Percentiles rank a stretch among this genome's conserved stretches.
phyloP scores from a whole-genome alignment of 92 coral and sea anemone genomes.

The Diadumene lineata region DNA sequence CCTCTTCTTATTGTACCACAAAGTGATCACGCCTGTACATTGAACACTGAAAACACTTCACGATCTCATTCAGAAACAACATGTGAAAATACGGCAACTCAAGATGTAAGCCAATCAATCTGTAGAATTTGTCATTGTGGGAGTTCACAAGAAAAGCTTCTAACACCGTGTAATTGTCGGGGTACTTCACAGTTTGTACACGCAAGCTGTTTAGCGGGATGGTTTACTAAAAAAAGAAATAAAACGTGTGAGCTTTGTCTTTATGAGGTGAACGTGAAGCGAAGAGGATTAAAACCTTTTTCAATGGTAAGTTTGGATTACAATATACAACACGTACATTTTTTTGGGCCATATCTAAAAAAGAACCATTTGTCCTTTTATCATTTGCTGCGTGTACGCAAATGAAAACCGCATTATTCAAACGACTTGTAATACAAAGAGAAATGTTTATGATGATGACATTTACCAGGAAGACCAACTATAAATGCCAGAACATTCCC shows the following conservation, averaged over 20 bases:
- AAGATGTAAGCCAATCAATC: slow-evolving; percentile 17
- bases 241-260: slow-evolving; percentile 53
- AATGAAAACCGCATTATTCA: too few relatives aligned
- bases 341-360: too few relatives aligned
- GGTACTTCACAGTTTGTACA: slow-evolving; percentile 65
- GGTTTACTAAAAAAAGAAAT: slow-evolving; percentile 47
- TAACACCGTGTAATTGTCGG: slow-evolving; percentile 67
- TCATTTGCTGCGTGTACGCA: too few relatives aligned
- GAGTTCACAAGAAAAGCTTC: slow-evolving; percentile 46
- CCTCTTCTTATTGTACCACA: neutral
- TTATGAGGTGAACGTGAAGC: slow-evolving; percentile 48
- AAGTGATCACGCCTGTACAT: neutral
- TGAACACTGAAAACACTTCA: neutral
- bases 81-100: neutral
- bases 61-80: neutral
- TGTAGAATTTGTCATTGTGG: slow-evolving; percentile 74
- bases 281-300: slow-evolving; percentile 44
- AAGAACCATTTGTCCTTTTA: too few relatives aligned
- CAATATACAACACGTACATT: too few relatives aligned
- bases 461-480: too few relatives aligned
- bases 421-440: too few relatives aligned
- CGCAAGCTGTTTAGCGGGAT: slow-evolving; percentile 56
- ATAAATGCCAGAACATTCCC: too few relatives aligned
- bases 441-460: too few relatives aligned
- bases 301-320: slow-evolving; percentile 29